Evolutionary conservation across 2,888 invertebrate species (phyloP), one percentile per base, ranked within the genome.

Genomic region (Cephus runcator): DNA sequence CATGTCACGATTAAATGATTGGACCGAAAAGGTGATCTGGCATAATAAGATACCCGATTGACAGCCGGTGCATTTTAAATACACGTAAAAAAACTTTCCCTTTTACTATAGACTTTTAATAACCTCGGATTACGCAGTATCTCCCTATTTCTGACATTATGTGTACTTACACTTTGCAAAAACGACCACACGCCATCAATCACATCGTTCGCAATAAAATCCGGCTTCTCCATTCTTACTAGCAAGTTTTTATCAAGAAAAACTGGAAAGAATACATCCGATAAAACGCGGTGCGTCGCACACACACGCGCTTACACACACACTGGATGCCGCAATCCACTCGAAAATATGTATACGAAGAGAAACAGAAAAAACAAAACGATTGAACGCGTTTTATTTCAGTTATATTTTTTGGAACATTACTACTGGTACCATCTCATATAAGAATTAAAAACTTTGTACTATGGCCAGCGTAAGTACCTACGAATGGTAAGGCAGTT

Each of bases 131-230:
- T 56, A 56, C 9, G 56, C 9, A 56, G 23, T 23, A 23, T 56
- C 56, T 56, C 9, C 9, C 6, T 56, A 56, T 56, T 56, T 6
- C 9, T 56, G 23, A 23, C 23, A 56, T 56, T 56, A 56, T 74
- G 68, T 75, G 73, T 86, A 95, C 96, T 95, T 93, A 97, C 97
- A 91, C 95, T 96, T 88, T 95, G 93, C 77, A 97, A 92, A 92
- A 96, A 96, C n/a, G 95, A 94, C 92, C 96, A 93, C 89, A 96
- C 94, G 87, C 96, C 96, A 80, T 95, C 95, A 87, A 96, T 95
- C 92, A 96, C 95, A 90, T 95, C 95, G 33, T 94, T 94, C 92
- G 95, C 94, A 77, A 95, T 93, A 88, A 95, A 94, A 86, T 93
- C 92, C 36, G 93, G 94, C 90, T 95, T 94, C 92, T 94, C 89